Percentiles rank a stretch among this genome's conserved stretches.
These are phyloP conservation scores for Huso huso DNA, from an alignment of 2,797 vertebrate genomes.

Conservation along the genomic window DNA sequence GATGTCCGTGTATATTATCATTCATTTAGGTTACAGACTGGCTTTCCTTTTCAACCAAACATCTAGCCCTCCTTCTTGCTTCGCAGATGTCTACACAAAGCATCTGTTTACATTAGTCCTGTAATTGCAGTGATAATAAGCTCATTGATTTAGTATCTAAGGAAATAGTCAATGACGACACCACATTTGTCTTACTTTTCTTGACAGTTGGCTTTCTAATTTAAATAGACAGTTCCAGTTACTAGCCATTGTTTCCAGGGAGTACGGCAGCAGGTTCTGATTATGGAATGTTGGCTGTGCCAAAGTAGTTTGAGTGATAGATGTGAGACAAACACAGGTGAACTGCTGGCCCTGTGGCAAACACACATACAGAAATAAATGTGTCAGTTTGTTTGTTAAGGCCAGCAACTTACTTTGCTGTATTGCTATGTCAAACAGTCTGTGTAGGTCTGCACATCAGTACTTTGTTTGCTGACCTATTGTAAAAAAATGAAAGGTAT, in stretches of 20 bases:
- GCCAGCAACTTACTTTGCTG: slow-evolving; percentile 20
- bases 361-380: slow-evolving; percentile 56
- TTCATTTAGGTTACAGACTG: slow-evolving; percentile 40
- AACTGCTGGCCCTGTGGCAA: slow-evolving; percentile 60
- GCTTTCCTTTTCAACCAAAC: slow-evolving; percentile 61
- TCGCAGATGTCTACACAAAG: slow-evolving; percentile 67
- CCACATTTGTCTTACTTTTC: slow-evolving; percentile 88
- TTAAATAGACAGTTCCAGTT: slow-evolving; percentile 68
- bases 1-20: too few species aligned
- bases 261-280: slow-evolving; percentile 51
- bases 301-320: slow-evolving; percentile 63
- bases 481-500: too few species aligned
- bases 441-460: slow-evolving; percentile 4
- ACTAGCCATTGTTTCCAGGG: slow-evolving; percentile 63
- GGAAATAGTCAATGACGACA: slow-evolving; percentile 81
- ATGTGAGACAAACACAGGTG: slow-evolving; percentile 60
- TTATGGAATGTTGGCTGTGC: slow-evolving; percentile 52
- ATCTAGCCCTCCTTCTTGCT: slow-evolving; percentile 68
- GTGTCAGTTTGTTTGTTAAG: slow-evolving; percentile 64
- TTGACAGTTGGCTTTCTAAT: slow-evolving; percentile 70
- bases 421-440: slow-evolving; percentile 25
- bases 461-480: slow-evolving; percentile 16
- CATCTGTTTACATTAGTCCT: slow-evolving; percentile 89
- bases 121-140: slow-evolving; percentile 89
- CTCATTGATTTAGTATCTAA: slow-evolving; percentile 85